These are phyloP conservation scores for Argyresthia albistria DNA, from an alignment of 2,888 invertebrate species.

Conservation along the genomic window DNA sequence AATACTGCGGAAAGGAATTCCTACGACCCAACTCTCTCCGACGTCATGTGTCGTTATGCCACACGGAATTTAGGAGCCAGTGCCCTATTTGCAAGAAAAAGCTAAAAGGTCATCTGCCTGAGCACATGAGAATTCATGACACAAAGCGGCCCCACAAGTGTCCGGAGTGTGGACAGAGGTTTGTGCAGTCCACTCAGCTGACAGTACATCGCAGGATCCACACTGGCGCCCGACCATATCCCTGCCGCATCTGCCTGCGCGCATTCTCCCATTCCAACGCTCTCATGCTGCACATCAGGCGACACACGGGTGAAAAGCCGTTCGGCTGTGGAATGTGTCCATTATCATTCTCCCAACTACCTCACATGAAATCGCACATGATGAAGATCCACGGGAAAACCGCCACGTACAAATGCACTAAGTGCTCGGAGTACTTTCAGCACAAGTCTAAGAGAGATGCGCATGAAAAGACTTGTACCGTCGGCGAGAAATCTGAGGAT, in stretches of 20 bases:
- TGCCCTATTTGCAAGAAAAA: constrained; percentile 87
- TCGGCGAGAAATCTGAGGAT: constrained; percentile 20
- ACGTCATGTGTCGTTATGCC: constrained; percentile 83
- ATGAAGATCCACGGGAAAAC: constrained; percentile 84
- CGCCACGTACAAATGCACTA: constrained; percentile 83
- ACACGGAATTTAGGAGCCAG: constrained; percentile 82
- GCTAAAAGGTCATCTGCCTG: constrained; percentile 85
- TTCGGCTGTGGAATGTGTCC: constrained; percentile 81
- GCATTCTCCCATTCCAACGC: constrained; percentile 90
- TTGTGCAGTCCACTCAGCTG: constrained; percentile 87
- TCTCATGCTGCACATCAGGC: constrained; percentile 84
- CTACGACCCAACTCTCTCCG: constrained; percentile 81
- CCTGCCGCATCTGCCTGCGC: constrained; percentile 84
- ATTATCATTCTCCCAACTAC: constrained; percentile 84
- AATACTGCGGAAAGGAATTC: constrained; percentile 85
- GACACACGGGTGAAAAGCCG: constrained; percentile 90
- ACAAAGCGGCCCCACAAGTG: constrained; percentile 85
- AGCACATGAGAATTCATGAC: constrained; percentile 87
- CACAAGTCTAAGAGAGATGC: constrained; percentile 80
- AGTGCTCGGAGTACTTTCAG: constrained; percentile 82
- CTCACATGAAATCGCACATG: constrained; percentile 92
- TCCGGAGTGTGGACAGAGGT: constrained; percentile 82
- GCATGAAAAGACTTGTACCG: constrained; percentile 71
- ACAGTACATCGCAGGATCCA: constrained; percentile 90
- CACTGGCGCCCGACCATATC: constrained; percentile 86